Percentiles rank a stretch among this genome's conserved stretches.
Conservation (phyloP, 2,797 vertebrate genomes). For the Periparus ater region DNA sequence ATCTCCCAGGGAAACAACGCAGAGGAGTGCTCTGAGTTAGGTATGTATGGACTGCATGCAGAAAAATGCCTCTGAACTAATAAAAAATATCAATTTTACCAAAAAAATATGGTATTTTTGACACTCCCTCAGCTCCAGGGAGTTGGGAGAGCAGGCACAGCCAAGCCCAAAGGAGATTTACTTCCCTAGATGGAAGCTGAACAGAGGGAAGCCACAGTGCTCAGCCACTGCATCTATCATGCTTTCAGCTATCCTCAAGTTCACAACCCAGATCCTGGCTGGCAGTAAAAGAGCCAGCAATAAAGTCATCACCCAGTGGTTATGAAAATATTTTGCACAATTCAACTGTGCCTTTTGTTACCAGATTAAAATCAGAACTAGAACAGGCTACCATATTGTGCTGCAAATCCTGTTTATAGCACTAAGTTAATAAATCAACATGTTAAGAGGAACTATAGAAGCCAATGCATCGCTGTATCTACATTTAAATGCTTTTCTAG, state of each 20-base stretch:
- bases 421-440: neutral
- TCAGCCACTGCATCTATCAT: neutral
- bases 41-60: rapidly evolving
- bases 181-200: neutral
- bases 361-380: neutral
- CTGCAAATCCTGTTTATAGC: neutral
- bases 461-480: neutral
- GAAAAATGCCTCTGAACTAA: neutral
- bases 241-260: neutral
- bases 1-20: neutral
- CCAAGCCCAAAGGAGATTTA: neutral
- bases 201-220: neutral
- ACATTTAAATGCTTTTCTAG: neutral
- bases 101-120: neutral
- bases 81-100: neutral
- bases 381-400: neutral
- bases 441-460: neutral
- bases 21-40: neutral
- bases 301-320: neutral
- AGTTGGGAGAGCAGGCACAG: neutral
- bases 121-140: neutral
- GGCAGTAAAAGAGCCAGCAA: neutral
- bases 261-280: neutral
- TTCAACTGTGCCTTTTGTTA: neutral
- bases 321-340: neutral